A percentile compares a stretch with the other conserved stretches of the same genome.
Evolutionary conservation across 2,797 vertebrate genomes (phyloP).

Genomic region (Odontamblyopus rebecca): DNA sequence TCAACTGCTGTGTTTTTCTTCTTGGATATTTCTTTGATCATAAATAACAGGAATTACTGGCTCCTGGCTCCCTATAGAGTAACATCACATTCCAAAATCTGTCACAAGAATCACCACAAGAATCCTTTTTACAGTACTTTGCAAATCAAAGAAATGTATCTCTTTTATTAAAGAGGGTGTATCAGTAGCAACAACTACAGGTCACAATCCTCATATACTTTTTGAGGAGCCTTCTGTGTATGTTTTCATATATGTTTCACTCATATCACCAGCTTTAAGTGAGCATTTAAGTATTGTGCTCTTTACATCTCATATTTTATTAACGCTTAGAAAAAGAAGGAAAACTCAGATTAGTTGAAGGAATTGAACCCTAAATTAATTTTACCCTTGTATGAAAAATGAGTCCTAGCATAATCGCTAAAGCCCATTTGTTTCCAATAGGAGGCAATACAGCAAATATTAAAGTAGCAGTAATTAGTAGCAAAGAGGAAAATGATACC

Average conservation of each 20-base stretch:
- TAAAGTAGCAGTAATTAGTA: constrained; percentile 20
- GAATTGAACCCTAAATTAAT: not conserved
- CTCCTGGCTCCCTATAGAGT: not conserved
- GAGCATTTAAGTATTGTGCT: constrained; percentile 44
- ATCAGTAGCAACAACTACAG: constrained; percentile 67
- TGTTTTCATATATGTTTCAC: constrained; percentile 56
- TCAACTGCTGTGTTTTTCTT: constrained; percentile 16
- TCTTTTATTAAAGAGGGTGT: constrained; percentile 77
- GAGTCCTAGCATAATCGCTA: constrained; percentile 8
- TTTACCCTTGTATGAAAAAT: constrained; percentile 14
- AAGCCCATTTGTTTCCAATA: constrained; percentile 2
- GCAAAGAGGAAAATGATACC: not conserved
- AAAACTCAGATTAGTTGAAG: constrained; percentile 19
- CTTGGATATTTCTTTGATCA: not conserved
- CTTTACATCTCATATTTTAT: constrained; percentile 30
- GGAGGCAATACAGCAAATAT: constrained; percentile 24
- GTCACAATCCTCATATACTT: constrained; percentile 56
- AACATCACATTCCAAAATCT: constrained; percentile 13
- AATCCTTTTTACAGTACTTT: constrained; percentile 73
- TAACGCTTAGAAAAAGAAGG: constrained; percentile 4
- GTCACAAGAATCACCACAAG: constrained; percentile 33
- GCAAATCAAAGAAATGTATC: constrained; percentile 73
- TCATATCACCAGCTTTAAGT: constrained; percentile 54
- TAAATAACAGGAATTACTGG: not conserved
- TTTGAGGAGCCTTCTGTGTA: constrained; percentile 55